Conservation (phyloP, 2,113 vertebrate species). For the Argyrosomus japonicus region DNA sequence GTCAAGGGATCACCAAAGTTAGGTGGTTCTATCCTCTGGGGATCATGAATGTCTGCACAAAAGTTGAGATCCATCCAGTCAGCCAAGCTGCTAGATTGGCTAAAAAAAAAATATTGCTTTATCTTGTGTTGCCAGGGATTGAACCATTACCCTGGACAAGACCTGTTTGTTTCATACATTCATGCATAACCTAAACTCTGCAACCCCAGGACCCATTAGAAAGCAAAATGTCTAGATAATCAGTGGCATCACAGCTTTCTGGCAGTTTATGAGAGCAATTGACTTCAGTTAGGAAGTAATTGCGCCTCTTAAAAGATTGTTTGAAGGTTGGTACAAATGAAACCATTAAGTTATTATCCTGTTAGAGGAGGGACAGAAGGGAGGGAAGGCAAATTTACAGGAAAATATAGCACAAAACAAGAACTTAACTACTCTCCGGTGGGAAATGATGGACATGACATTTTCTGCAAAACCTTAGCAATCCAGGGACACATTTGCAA, state of each 20-base stretch:
- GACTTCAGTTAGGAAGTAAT: conserved; percentile 40
- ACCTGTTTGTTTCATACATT: background rate
- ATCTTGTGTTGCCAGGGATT: too few relatives aligned
- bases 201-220: background rate
- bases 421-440: conserved; percentile 3
- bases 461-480: conserved; percentile 55
- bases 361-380: conserved; percentile 19
- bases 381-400: conserved; percentile 6
- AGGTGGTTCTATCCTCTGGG: too few relatives aligned
- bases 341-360: conserved; percentile 28
- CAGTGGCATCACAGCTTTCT: conserved; percentile 7
- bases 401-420: conserved; percentile 27
- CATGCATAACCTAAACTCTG: background rate
- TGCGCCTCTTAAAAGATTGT: conserved; percentile 41
- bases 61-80: too few relatives aligned
- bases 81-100: background rate
- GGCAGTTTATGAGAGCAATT: conserved; percentile 22
- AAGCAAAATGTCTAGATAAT: conserved; percentile 12
- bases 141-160: background rate
- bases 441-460: conserved; percentile 72
- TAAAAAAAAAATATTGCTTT: too few relatives aligned
- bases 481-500: conserved; percentile 49
- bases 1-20: background rate
- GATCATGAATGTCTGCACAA: too few relatives aligned
- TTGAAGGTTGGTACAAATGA: conserved; percentile 17